A percentile compares a stretch with the other conserved stretches of the same genome.
Conservation (phyloP, 2,113 vertebrate species). For the Dasyprocta punctata region DNA sequence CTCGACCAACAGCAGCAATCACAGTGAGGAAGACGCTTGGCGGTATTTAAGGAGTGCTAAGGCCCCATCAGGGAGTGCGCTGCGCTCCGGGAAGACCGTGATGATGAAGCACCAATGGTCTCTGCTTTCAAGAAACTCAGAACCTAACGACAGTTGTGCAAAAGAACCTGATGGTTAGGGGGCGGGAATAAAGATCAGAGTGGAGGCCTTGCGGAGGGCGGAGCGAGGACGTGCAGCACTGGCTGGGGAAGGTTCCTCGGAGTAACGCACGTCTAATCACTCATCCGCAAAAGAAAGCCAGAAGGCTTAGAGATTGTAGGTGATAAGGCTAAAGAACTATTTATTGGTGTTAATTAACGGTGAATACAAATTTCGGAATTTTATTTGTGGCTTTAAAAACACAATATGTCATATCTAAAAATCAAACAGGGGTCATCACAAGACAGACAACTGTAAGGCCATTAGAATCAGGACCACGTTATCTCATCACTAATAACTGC, state of each 20-base stretch:
- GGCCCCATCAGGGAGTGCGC: rapidly evolving
- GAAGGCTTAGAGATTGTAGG: neutral
- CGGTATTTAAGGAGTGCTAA: neutral
- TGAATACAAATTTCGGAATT: slow-evolving; percentile 11
- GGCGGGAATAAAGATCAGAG: neutral
- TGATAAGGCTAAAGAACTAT: neutral
- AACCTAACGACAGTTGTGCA: neutral
- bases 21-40: rapidly evolving
- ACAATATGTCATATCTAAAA: neutral
- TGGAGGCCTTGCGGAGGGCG: no score
- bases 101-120: neutral
- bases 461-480: neutral
- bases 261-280: neutral
- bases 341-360: neutral
- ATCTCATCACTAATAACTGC: neutral
- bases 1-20: neutral
- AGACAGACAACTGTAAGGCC: neutral
- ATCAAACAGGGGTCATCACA: neutral
- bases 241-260: neutral
- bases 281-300: neutral
- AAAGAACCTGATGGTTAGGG: neutral
- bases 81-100: neutral
- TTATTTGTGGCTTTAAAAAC: slow-evolving; percentile 1
- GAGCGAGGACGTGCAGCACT: neutral
- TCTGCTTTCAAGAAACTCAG: neutral